Evolutionary conservation across 2,888 invertebrate species (phyloP), one percentile per base, ranked within the genome.

Genomic region (Meteorus colon): DNA sequence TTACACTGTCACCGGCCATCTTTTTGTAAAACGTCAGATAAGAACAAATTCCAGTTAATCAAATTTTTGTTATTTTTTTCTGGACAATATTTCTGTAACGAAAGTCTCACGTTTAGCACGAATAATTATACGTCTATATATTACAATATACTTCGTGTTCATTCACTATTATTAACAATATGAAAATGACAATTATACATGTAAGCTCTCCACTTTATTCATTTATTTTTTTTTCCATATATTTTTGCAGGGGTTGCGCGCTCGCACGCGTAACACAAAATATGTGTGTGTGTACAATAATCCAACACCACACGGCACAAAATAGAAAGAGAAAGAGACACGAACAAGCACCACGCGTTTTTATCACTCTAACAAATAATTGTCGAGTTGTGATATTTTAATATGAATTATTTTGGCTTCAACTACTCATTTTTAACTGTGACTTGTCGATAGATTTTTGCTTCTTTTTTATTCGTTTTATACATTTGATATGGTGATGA

Each of bases 1-100:
- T 81, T 77, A 81, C 75, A 80, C 81, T 84, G 83, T 87, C 86
- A 81, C 85, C 86, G 84, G 87, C 86, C 88, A 87, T 88, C 79
- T 81, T 79, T 66, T 41, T 41, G 41, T 41, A 41, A 41, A 41
- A 41, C 12, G 41, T 74, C 70, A 66, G 19, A 41, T 19, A 41
- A 66, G 2, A 41, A 41, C 41, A 8, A 12, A 12, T 12, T 12
- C 8, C 41, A 12, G 2, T 12, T 41, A 41, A 41, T 41, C 8
- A 12, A 41, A 41, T 41, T 41, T 34, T 34, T 41, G 12, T 41
- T 41, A 12, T 41, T 41, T 41, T 41, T 6, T 8, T 41, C 41
- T 12, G 0, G 12, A 1, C 8, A 41, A 41, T 41, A 41, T 41
- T 41, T 41, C 41, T 8, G 8, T 41, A 41, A 41, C 41, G 8